These are phyloP conservation scores for Ornithoptera alexandrae DNA, from an alignment of 2,888 invertebrate species.

Conservation along the genomic window DNA sequence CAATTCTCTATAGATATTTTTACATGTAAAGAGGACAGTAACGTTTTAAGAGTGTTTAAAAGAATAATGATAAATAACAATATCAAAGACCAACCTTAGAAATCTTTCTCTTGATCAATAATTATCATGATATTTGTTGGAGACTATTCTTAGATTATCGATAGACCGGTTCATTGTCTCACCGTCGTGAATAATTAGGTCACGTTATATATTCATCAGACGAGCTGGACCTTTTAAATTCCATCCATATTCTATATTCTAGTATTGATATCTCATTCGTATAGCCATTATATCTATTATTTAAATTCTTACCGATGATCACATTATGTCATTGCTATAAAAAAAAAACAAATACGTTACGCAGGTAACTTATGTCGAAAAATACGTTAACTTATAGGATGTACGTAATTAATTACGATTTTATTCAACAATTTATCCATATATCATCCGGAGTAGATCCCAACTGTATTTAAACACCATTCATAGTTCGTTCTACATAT, in stretches of 20 bases:
- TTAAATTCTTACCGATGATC: slow-evolving; percentile 1
- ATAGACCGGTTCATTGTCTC: not conserved
- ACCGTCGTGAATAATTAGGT: not conserved
- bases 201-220: slow-evolving; percentile 1
- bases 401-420: not conserved
- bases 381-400: not conserved
- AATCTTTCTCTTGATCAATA: too few relatives aligned
- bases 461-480: not conserved
- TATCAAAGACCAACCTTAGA: too few relatives aligned
- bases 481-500: not conserved
- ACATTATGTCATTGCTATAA: slow-evolving; percentile 10
- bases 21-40: too few relatives aligned
- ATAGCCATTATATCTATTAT: slow-evolving; percentile 7
- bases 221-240: not conserved
- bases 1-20: too few relatives aligned
- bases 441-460: not conserved
- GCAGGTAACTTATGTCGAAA: not conserved
- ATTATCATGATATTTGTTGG: too few relatives aligned
- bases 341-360: slow-evolving; percentile 3
- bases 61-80: too few relatives aligned
- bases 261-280: not conserved
- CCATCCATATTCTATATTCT: slow-evolving; percentile 4
- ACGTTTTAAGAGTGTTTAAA: too few relatives aligned
- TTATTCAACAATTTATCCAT: not conserved
- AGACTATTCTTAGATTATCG: not conserved